Evolutionary conservation across 2,888 invertebrate species (phyloP).

Genomic region (Andricus quercusramuli): DNA sequence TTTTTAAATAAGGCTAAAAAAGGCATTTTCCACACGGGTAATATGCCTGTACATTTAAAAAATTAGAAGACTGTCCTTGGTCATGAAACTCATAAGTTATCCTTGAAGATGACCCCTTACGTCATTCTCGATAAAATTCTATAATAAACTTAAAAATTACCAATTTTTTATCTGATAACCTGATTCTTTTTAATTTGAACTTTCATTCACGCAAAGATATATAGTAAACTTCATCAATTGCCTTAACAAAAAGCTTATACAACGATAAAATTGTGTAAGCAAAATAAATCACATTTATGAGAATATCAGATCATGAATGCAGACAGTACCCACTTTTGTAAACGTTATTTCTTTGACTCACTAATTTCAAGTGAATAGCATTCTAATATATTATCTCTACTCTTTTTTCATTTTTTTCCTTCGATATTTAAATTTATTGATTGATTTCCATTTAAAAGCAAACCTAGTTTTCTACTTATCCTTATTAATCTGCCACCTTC

Average conservation of each 20-base stretch:
- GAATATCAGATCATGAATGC: not conserved
- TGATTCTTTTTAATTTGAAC: not conserved
- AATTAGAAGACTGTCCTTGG: not conserved
- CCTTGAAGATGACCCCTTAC: not conserved
- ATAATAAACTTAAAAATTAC: not conserved
- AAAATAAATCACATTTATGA: not conserved
- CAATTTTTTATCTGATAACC: not conserved
- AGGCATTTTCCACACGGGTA: too few relatives aligned
- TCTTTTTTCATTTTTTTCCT: not conserved
- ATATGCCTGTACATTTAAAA: too few relatives aligned
- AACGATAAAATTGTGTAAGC: not conserved
- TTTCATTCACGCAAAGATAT: not conserved
- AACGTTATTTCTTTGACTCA: too few relatives aligned
- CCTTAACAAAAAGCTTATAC: not conserved
- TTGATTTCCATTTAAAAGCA: not conserved
- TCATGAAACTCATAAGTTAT: not conserved
- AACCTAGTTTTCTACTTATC: not conserved
- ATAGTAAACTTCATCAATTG: slow-evolving; percentile 22
- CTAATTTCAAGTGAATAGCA: too few relatives aligned
- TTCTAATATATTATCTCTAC: too few relatives aligned
- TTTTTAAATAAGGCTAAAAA: too few relatives aligned
- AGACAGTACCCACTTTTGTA: not conserved
- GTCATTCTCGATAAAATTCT: not conserved
- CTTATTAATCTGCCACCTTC: not conserved
- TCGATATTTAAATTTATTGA: not conserved